Evolutionary conservation across 1,140 invertebrate genomes (phyloP), one percentile per base, ranked within the genome.

Genomic region (Laupala kohalensis): DNA sequence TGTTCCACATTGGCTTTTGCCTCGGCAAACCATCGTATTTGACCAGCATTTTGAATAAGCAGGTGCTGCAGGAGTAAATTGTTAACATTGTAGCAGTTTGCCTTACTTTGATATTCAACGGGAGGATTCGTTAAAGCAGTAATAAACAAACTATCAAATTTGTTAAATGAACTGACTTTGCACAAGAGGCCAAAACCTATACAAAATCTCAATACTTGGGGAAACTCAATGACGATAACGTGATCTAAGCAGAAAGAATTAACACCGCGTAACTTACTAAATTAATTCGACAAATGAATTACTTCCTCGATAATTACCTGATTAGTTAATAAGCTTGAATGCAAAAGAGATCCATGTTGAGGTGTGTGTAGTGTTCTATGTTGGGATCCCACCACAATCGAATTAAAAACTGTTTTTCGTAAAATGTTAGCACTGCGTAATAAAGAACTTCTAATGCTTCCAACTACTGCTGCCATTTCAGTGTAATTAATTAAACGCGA

Each of bases 1-100:
- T 76, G 74, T 28, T 74, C 74, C 67, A 75, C 64, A 68, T 72
- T 67, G 25, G 72, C 64, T 73, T 75, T 77, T 63, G 73, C 73
- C 53, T 72, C 73, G 0, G 72, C 71, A 64, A 72, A 72, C 23
- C 9, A 53, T 37, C 71, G 71, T 26, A 62, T 68, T 68, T 67
- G 65, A 68, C 65, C 23, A 24, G 71, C 67, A 28, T 72, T 63
- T 64, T 28, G 27, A 15, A 19, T 25, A 13, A 28, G n/a, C 67
- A 72, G 37, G 65, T 67, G 29, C 71, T 72, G 71, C 65, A 65
- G 53, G 65, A 64, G 37, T 28, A 72, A 72, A 72, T 29, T 28
- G 25, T 67, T 68, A 72, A 72, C 19, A 53, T 2, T 53, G 37
- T 53, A 53, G 37, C 37, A 53, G 9, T 53, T 53, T n/a, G n/a